A percentile compares a stretch with the other conserved stretches of the same genome.
Conservation (phyloP, 2,113 vertebrate species). For the Regulus satrapa region DNA sequence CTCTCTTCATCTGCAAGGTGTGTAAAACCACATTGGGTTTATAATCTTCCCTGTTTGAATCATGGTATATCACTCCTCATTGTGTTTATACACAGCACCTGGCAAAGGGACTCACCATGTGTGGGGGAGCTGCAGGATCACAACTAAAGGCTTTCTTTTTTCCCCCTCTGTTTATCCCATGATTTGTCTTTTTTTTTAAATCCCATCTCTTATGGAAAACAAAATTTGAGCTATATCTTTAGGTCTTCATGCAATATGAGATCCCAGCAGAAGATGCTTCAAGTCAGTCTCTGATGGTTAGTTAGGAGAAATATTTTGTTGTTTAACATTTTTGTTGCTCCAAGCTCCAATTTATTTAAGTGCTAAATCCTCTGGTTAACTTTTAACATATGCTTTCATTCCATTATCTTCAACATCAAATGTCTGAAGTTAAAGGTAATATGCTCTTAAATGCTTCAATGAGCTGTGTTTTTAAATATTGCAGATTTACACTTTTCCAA, state of each 20-base stretch:
- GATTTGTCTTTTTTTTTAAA: slow-evolving; percentile 16
- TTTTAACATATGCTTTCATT: slow-evolving; percentile 37
- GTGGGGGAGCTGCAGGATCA: neutral
- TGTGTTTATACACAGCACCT: neutral
- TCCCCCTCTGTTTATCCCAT: neutral
- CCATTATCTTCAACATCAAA: neutral
- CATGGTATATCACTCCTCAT: neutral
- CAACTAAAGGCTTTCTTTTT: neutral
- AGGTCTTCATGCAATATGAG: neutral
- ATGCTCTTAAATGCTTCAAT: neutral
- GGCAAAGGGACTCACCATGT: rapidly evolving
- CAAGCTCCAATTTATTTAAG: slow-evolving; percentile 35
- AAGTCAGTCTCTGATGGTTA: slow-evolving; percentile 29
- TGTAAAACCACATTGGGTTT: neutral
- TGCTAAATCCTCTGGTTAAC: slow-evolving; percentile 33
- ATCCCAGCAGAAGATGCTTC: slow-evolving; percentile 12
- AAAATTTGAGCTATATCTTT: neutral
- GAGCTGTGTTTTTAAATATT: neutral
- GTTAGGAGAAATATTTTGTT: slow-evolving; percentile 36
- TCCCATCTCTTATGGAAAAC: neutral
- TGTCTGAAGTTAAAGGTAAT: slow-evolving; percentile 37
- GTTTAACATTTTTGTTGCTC: slow-evolving; percentile 39
- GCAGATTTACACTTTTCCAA: neutral
- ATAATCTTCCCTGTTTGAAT: neutral
- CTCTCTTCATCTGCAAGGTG: neutral